Evolutionary conservation across 2,888 invertebrate species (phyloP).

Genomic region (Eupithecia vulgata): DNA sequence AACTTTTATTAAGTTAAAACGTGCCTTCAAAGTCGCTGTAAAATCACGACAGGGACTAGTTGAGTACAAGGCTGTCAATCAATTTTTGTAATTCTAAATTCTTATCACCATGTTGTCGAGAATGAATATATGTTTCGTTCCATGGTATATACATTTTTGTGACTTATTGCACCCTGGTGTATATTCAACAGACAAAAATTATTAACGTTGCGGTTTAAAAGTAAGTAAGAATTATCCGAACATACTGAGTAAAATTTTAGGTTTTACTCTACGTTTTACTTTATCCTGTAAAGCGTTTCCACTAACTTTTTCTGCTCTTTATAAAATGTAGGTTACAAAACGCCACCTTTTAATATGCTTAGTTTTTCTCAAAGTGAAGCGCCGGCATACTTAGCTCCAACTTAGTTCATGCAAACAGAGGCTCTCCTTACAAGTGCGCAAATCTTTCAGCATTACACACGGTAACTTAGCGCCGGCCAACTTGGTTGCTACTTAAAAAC

Average conservation of each 20-base stretch:
- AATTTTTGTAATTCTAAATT: not conserved
- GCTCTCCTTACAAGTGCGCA: constrained; percentile 19
- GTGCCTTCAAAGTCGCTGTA: constrained; percentile 36
- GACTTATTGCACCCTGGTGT: not conserved
- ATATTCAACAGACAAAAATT: not conserved
- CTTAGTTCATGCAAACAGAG: constrained; percentile 27
- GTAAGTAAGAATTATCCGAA: not conserved
- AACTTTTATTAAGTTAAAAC: constrained; percentile 45
- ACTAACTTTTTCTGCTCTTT: not conserved
- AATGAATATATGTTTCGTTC: not conserved
- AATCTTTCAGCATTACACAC: constrained; percentile 27
- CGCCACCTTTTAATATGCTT: constrained; percentile 11
- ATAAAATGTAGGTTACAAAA: not conserved
- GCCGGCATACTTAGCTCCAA: constrained; percentile 22
- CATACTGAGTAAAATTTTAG: not conserved
- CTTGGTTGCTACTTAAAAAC: constrained; percentile 16
- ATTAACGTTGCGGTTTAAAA: not conserved
- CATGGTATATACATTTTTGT: not conserved
- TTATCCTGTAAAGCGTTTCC: not conserved
- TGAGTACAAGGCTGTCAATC: not conserved
- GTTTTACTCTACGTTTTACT: not conserved
- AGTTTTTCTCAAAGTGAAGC: constrained; percentile 20
- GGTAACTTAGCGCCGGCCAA: constrained; percentile 14
- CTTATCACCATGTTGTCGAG: not conserved
- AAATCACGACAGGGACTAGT: constrained; percentile 21